Conservation (phyloP, 2,888 invertebrate species). For the Willowsia nigromaculata region DNA sequence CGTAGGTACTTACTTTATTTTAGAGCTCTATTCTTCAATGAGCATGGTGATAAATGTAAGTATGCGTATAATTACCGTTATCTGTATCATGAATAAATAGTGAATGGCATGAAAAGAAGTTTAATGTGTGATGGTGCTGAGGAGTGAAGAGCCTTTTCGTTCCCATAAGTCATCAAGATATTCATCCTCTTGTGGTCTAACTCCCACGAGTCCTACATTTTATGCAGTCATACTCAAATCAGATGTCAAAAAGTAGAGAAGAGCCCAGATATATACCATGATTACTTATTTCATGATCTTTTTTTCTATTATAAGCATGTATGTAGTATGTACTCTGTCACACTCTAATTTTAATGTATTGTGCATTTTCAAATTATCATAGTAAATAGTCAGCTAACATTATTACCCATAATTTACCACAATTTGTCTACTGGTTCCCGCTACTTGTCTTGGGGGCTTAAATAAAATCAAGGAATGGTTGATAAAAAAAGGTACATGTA, state of each 20-base stretch:
- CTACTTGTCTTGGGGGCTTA: constrained; percentile 46
- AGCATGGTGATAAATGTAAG: not conserved
- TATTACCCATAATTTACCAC: constrained; percentile 15
- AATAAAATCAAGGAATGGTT: not conserved
- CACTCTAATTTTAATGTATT: not conserved
- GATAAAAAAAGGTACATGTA: not conserved
- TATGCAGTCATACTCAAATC: not conserved
- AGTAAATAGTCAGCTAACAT: not conserved
- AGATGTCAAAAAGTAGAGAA: not conserved
- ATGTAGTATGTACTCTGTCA: not conserved
- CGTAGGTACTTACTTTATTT: not conserved
- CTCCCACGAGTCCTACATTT: constrained; percentile 16
- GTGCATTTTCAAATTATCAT: constrained; percentile 12
- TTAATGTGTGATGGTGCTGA: not conserved
- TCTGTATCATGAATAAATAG: constrained; percentile 26
- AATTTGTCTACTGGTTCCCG: not conserved
- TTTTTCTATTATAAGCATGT: not conserved
- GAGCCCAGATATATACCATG: not conserved
- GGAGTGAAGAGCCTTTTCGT: not conserved
- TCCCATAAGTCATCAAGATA: not conserved
- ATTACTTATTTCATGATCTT: not conserved
- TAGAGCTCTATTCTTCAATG: not conserved
- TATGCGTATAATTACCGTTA: constrained; percentile 26
- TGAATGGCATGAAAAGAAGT: not conserved
- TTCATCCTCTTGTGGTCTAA: constrained; percentile 6